Conservation (phyloP, 2,113 vertebrate species). For the Alouatta palliata region DNA sequence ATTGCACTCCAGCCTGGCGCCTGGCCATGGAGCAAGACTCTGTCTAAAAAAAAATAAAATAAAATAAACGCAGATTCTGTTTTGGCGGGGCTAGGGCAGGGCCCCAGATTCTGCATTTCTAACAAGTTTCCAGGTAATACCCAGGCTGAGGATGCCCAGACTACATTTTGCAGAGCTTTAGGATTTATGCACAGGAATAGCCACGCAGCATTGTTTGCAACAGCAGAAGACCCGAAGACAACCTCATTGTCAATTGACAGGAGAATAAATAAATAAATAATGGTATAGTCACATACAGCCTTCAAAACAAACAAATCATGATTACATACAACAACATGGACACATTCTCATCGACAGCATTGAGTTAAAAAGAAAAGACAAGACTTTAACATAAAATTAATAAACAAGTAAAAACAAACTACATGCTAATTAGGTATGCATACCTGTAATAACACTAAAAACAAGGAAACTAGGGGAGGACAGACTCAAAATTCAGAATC, state of each 20-base stretch:
- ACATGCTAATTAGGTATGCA: not conserved
- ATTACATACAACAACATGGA: not conserved
- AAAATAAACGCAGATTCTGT: conserved; percentile 3
- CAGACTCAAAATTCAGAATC: not conserved
- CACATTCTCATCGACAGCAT: not conserved
- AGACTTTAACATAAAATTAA: not conserved
- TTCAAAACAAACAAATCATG: not conserved
- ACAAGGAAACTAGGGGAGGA: not conserved
- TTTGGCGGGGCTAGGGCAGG: not conserved
- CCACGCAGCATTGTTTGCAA: not conserved
- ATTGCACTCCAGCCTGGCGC: too few species aligned
- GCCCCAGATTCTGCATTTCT: not conserved
- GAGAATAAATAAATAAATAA: conserved; percentile 20
- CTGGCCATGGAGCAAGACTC: too few species aligned
- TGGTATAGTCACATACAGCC: not conserved
- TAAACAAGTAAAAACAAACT: not conserved
- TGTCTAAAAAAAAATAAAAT: too few species aligned
- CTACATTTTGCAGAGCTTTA: not conserved
- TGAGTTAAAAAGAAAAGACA: not conserved
- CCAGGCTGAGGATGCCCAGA: not conserved
- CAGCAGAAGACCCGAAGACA: conserved; percentile 12
- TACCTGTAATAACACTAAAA: not conserved
- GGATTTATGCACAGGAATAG: not conserved
- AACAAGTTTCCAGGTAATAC: not conserved
- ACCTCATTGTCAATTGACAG: not conserved